Evolutionary conservation across 1,140 invertebrate species (phyloP), one percentile per base, ranked within the genome.

Genomic region (Aplysia californica): DNA sequence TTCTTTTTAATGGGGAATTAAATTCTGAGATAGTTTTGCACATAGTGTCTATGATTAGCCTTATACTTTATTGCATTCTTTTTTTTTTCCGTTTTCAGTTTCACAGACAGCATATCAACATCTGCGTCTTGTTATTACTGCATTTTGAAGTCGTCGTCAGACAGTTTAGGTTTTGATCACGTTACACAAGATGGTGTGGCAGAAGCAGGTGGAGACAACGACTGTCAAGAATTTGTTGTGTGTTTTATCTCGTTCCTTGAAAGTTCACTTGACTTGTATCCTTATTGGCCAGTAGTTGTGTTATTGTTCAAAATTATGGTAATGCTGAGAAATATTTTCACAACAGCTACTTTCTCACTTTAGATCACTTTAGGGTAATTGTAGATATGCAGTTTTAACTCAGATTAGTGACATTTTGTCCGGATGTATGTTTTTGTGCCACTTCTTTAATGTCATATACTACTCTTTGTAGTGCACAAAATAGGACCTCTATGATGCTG

Each of bases 211-310:
- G 44, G 10, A 35, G 6, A 59, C 29, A 31, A 26, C 29, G 67
- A 72, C 21, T 1, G 20, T 21, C 44, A 76, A 35, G 65, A 77
- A 55, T 81, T 78, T 71, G 74, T 81, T n/a, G 64, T 81, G 33
- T 75, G 80, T 59, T 77, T 81, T 50, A 50, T 79, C 29, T 81
- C 80, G 23, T 81, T 81, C 39, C 44, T 44, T 21, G 80, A 81
- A 56, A 75, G 69, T 35, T 79, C 77, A 4, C 55, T 81, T 21
- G 76, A 81, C 35, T 69, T 77, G 74, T 81, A 81, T 81, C 80
- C 80, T 79, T 75, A 50, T 64, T 39, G 5, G 31, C 38, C 26
- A 59, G n/a, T 3, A 20, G 3, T 26, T 18, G 35, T 20, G 3
- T 38, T 68, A 35, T 41, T 3, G 35, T 44, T 23, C 4, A 21